A percentile compares a stretch with the other conserved stretches of the same genome.
Conservation (phyloP, 2,888 invertebrate genomes). For the Pterobdella sp. region DNA sequence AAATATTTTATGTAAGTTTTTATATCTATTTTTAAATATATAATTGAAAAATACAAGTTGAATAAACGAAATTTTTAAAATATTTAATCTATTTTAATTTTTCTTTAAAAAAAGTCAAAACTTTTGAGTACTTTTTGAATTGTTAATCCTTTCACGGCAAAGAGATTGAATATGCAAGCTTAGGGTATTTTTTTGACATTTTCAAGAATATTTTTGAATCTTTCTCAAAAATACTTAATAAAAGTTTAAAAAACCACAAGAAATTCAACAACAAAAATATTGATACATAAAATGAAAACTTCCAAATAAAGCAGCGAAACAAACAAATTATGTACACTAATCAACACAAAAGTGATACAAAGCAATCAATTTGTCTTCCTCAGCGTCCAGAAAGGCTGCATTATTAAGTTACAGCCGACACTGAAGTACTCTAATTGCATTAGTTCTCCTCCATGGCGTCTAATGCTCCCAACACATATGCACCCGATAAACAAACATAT, state of each 20-base stretch:
- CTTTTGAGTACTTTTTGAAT: not conserved
- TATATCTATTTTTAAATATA: not conserved
- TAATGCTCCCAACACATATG: not conserved
- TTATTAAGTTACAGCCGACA: slow-evolving; percentile 12
- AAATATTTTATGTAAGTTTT: not conserved
- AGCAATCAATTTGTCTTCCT: slow-evolving; percentile 9
- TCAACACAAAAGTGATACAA: not conserved
- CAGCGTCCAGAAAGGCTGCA: not conserved
- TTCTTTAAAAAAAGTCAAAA: not conserved
- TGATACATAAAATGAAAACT: not conserved
- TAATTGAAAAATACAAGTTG: too few relatives aligned
- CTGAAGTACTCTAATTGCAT: not conserved
- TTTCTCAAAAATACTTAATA: not conserved
- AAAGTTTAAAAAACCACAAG: too few relatives aligned
- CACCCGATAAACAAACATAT: not conserved
- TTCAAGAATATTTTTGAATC: too few relatives aligned
- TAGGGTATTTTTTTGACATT: not conserved
- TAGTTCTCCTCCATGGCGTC: not conserved
- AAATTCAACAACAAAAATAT: not conserved
- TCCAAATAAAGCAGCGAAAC: too few relatives aligned
- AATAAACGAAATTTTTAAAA: too few relatives aligned
- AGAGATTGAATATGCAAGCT: not conserved
- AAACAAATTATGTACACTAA: not conserved
- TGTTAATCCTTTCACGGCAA: not conserved
- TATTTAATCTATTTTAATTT: not conserved